phyloP scores from a whole-genome alignment of 2,888 invertebrate genomes.

The Mayetiola destructor region DNA sequence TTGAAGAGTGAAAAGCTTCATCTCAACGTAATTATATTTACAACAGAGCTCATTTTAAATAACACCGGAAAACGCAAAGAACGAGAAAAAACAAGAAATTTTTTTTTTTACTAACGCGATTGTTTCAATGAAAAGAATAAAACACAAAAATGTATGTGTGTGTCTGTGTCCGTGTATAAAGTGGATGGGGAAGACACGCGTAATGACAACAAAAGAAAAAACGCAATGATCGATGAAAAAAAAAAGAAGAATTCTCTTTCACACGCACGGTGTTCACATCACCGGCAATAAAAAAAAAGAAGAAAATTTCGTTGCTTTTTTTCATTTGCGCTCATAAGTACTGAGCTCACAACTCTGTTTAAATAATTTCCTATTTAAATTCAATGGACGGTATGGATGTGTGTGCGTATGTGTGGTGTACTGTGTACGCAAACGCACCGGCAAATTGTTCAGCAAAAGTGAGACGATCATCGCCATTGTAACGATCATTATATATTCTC shows the following conservation, averaged over 20 bases:
- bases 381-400: too few species aligned
- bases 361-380: conserved; percentile 10
- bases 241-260: conserved; percentile 1
- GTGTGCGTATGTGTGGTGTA: too few species aligned
- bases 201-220: too few species aligned
- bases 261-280: conserved; percentile 9
- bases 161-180: too few species aligned
- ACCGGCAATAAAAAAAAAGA: neutral
- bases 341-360: too few species aligned
- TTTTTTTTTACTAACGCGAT: too few species aligned
- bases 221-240: too few species aligned
- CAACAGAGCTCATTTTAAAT: conserved; percentile 3
- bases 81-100: neutral
- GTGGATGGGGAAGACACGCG: too few species aligned
- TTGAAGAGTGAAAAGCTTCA: too few species aligned
- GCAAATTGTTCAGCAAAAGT: neutral
- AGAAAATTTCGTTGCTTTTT: neutral
- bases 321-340: too few species aligned
- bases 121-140: neutral
- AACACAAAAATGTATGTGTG: neutral
- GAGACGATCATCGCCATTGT: neutral
- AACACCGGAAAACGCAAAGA: conserved; percentile 7
- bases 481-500: neutral
- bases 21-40: neutral
- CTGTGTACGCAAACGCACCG: neutral